A percentile compares a stretch with the other conserved stretches of the same genome.
Evolutionary conservation across 2,888 invertebrate genomes (phyloP).

Genomic region (Eucera pruinosa): DNA sequence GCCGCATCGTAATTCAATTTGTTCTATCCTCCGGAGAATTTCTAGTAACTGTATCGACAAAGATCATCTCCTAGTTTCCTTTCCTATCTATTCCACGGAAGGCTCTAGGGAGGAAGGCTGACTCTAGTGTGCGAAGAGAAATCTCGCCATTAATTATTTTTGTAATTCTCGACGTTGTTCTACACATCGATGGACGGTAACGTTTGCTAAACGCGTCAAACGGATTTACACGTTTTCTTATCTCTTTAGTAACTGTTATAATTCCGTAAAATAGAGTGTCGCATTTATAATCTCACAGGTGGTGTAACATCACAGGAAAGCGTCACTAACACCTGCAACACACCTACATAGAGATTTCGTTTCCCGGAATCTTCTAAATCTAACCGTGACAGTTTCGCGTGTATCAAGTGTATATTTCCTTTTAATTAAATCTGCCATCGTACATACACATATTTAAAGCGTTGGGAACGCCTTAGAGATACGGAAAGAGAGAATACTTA

Average conservation of each 20-base stretch:
- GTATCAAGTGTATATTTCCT: no score
- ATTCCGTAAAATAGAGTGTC: conserved; percentile 23
- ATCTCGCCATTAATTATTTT: neutral
- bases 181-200: neutral
- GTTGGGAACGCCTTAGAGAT: neutral
- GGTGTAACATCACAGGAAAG: neutral
- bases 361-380: no score
- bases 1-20: conserved; percentile 57
- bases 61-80: neutral
- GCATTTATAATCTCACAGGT: conserved; percentile 12
- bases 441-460: neutral
- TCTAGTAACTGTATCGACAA: conserved; percentile 19
- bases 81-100: no score
- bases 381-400: no score
- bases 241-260: conserved; percentile 3
- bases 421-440: neutral
- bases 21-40: conserved; percentile 33
- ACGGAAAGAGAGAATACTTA: neutral
- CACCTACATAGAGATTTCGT: neutral
- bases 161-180: neutral
- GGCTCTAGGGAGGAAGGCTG: no score
- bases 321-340: conserved; percentile 19
- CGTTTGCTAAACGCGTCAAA: neutral
- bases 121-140: no score
- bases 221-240: conserved; percentile 4